These are phyloP conservation scores for Papilio polyxenes DNA, from an alignment of 1,140 invertebrate species.

Conservation along the genomic window DNA sequence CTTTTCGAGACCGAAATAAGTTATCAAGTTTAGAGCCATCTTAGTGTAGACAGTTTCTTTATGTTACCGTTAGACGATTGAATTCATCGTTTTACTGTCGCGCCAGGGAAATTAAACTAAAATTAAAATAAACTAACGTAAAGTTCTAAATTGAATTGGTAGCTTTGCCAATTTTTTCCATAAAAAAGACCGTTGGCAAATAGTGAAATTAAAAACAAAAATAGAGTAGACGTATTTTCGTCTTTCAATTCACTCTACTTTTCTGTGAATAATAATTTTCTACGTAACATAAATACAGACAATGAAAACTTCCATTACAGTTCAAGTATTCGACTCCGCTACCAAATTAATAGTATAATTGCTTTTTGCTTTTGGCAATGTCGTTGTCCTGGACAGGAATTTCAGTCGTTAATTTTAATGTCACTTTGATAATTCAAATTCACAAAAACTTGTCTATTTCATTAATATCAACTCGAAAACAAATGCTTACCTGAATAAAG, in stretches of 20 bases:
- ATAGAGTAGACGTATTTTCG: too few relatives aligned
- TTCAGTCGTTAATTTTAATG: slow-evolving; percentile 7
- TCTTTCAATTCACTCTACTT: background rate
- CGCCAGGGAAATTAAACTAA: background rate
- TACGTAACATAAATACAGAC: slow-evolving; percentile 3
- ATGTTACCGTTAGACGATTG: background rate
- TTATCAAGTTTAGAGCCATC: background rate
- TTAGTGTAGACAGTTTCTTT: background rate
- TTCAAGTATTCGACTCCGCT: slow-evolving; percentile 1
- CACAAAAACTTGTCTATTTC: slow-evolving; percentile 16
- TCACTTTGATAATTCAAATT: background rate
- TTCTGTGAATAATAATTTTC: background rate
- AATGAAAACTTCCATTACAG: slow-evolving; percentile 11
- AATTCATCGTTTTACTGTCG: background rate
- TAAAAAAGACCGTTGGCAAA: too few relatives aligned
- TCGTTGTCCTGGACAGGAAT: slow-evolving; percentile 13
- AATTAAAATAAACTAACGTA: background rate
- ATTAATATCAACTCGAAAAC: background rate
- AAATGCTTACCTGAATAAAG: background rate
- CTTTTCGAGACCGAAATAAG: background rate
- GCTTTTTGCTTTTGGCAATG: slow-evolving; percentile 14
- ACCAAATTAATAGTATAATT: slow-evolving; percentile 28
- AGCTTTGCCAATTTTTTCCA: too few relatives aligned
- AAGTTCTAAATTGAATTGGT: too few relatives aligned
- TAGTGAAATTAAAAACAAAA: too few relatives aligned